Evolutionary conservation across 2,888 invertebrate species (phyloP).

Genomic region (Spicauda simplicius): DNA sequence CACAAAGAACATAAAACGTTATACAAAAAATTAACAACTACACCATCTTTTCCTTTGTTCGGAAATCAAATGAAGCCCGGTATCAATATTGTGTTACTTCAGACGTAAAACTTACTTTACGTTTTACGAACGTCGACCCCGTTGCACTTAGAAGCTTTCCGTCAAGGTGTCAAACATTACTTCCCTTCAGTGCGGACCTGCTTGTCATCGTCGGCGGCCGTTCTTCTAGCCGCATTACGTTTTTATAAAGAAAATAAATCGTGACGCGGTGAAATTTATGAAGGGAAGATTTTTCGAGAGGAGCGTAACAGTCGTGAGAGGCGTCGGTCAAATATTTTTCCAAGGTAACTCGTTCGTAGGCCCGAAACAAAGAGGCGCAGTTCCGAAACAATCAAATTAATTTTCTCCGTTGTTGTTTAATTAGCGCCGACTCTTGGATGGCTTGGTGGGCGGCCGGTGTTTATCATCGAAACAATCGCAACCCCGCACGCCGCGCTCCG

Average conservation of each 20-base stretch:
- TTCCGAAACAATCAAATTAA: conserved; percentile 83
- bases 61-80: conserved; percentile 25
- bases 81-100: conserved; percentile 40
- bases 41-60: conserved; percentile 10
- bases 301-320: conserved; percentile 50
- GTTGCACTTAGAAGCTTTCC: conserved; percentile 70
- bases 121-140: conserved; percentile 52
- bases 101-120: conserved; percentile 37
- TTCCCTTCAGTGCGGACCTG: conserved; percentile 63
- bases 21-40: neutral
- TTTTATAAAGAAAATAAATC: conserved; percentile 53
- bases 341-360: conserved; percentile 72
- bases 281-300: conserved; percentile 35
- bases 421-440: conserved; percentile 80
- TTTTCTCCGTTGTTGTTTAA: conserved; percentile 84
- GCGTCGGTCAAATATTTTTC: conserved; percentile 67
- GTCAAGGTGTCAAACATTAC: conserved; percentile 63
- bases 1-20: neutral
- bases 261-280: conserved; percentile 56
- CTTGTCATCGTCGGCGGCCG: conserved; percentile 63
- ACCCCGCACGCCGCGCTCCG: conserved; percentile 48
- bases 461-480: conserved; percentile 83
- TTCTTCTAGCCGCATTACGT: conserved; percentile 50
- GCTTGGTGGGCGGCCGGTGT: conserved; percentile 79
- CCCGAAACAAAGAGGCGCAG: conserved; percentile 75